Evolutionary conservation across 2,888 invertebrate species (phyloP).

Genomic region (Stomorhina lunata): DNA sequence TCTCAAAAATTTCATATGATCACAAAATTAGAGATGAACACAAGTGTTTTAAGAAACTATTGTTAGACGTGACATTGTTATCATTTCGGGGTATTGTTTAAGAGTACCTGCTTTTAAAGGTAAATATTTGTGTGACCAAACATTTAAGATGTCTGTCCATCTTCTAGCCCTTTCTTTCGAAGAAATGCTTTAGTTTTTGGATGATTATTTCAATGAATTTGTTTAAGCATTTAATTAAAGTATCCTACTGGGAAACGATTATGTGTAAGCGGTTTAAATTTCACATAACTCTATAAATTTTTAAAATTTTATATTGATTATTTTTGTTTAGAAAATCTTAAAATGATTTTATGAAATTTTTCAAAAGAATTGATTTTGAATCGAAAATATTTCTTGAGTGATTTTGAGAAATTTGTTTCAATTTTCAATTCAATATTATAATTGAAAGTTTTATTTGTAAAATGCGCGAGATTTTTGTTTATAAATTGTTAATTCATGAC

Average conservation of each 20-base stretch:
- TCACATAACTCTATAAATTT: constrained; percentile 1
- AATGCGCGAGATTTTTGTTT: background rate
- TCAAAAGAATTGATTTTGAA: background rate
- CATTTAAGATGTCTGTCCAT: background rate
- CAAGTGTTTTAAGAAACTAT: background rate
- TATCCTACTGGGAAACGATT: constrained; percentile 55
- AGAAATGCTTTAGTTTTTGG: background rate
- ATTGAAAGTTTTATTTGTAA: constrained; percentile 27
- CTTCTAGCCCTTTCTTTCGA: background rate
- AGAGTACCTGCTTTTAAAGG: constrained; percentile 3
- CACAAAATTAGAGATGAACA: background rate
- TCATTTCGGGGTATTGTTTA: background rate
- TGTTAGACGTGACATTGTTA: background rate
- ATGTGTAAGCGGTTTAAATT: constrained; percentile 48
- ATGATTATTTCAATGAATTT: background rate
- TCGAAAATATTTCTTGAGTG: background rate
- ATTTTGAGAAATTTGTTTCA: background rate
- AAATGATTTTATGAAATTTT: background rate
- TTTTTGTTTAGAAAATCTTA: background rate
- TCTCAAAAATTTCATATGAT: no score
- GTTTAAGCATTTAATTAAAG: constrained; percentile 19
- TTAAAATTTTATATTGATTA: background rate
- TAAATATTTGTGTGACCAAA: background rate
- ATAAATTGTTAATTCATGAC: background rate
- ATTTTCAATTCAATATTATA: background rate